Evolutionary conservation across 2,797 vertebrate species (phyloP).

Genomic region (Cheirogaleus major): DNA sequence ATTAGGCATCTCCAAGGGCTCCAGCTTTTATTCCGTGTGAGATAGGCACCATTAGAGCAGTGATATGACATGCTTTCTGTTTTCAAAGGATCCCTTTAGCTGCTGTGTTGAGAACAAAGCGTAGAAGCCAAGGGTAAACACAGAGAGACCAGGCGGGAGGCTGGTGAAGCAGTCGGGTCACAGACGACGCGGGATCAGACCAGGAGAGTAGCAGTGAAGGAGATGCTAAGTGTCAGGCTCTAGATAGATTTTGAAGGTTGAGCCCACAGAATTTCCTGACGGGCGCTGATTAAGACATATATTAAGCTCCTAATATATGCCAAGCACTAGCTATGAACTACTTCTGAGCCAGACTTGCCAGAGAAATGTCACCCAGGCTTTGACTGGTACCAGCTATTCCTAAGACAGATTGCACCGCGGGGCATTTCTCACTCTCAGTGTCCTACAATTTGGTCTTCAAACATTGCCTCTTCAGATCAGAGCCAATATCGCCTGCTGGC

Average conservation of each 20-base stretch:
- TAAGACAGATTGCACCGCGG: conserved; percentile 42
- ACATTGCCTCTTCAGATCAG: conserved; percentile 26
- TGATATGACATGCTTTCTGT: neutral
- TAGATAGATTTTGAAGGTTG: conserved; percentile 39
- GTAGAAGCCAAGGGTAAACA: neutral
- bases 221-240: neutral
- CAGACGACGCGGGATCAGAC: neutral
- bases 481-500: conserved; percentile 20
- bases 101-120: neutral
- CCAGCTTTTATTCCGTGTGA: neutral
- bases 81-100: neutral
- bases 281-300: conserved; percentile 61
- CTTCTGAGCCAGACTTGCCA: conserved; percentile 48
- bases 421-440: conserved; percentile 36
- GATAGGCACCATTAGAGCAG: neutral
- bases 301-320: conserved; percentile 52
- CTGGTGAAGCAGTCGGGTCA: neutral
- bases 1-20: neutral
- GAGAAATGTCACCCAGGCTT: conserved; percentile 34
- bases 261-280: conserved; percentile 36
- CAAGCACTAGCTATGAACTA: conserved; percentile 51
- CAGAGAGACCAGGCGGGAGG: neutral
- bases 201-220: neutral
- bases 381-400: conserved; percentile 55
- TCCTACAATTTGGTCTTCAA: conserved; percentile 43